Evolutionary conservation across 1,140 invertebrate species (phyloP), one percentile per base, ranked within the genome.

Genomic region (Sarcophaga bullata): DNA sequence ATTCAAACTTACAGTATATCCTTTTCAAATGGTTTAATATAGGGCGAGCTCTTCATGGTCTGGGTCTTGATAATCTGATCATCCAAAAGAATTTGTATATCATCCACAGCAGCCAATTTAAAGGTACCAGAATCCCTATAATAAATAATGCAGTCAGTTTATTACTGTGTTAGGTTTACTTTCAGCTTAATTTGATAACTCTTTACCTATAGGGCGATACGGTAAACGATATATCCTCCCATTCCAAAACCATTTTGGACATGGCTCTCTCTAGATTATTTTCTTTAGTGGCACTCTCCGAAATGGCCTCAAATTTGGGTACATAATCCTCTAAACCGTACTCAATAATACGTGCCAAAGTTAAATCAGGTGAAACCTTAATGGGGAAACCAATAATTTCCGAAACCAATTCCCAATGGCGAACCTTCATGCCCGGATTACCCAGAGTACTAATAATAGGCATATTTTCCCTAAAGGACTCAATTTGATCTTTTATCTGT

Each of bases 21-120:
- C 81, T 93, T 93, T 89, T 96, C 96, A 90, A 99, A 98, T 1
- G 98, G 98, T 88, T 98, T 98, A 82, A 99, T 98, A 87, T 98
- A 99, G 0, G 97, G 96, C 11, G 97, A 99, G 86, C 97, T 97
- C 90, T 98, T 96, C 97, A 99, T 99, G 1, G 97, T 98, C 90
- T 98, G 97, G 15, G 97, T 97, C 91, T 99, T 99, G 8, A 98
- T 96, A 84, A 99, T 95, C 90, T 99, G 98, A 91, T 99, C 98
- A 91, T 99, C 98, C 19, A 99, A 90, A 52, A 98, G 90, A n/a
- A 98, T 90, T 91, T 99, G 98, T 87, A 99, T 98, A 85, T 98
- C 97, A 91, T 99, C 98, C 3, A 98, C 93, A 82, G 96, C 94
- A 1, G 97, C 95, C 83, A 99, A 91, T 84, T 99, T 97, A 85